Evolutionary conservation across 2,888 invertebrate genomes (phyloP).

Genomic region (Notodonta dromedarius): DNA sequence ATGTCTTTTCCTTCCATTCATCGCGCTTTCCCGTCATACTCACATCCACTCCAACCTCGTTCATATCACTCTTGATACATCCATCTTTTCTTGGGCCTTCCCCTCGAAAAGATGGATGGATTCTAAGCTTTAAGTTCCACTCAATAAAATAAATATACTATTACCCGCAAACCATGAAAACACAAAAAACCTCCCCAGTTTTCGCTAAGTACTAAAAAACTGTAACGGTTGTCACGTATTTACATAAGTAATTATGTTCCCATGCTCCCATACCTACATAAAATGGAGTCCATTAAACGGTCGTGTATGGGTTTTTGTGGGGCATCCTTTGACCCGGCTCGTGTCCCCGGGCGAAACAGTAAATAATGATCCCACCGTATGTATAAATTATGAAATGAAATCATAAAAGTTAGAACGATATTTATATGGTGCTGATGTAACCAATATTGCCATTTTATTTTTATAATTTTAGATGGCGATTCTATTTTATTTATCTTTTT

Average conservation of each 20-base stretch:
- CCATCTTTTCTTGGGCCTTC: no score
- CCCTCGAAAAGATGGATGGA: no score
- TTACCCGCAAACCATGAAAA: no score
- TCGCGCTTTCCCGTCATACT: no score
- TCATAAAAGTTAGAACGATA: conserved; percentile 56
- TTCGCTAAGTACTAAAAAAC: background rate
- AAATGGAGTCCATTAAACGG: conserved; percentile 54
- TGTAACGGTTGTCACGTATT: conserved; percentile 25
- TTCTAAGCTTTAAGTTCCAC: no score
- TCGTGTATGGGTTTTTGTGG: conserved; percentile 60
- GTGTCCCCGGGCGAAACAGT: conserved; percentile 69
- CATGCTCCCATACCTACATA: conserved; percentile 40
- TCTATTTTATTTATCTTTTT: no score
- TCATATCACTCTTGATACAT: no score
- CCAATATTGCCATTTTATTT: background rate
- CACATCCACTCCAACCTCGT: no score
- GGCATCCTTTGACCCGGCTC: conserved; percentile 63
- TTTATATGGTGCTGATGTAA: conserved; percentile 45
- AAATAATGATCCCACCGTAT: conserved; percentile 68
- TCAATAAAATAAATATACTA: no score
- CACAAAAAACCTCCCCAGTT: background rate
- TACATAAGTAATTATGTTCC: conserved; percentile 47
- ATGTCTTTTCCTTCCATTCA: no score
- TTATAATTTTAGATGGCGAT: background rate
- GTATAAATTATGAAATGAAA: conserved; percentile 71